Evolutionary conservation across 1,140 invertebrate genomes (phyloP), one percentile per base, ranked within the genome.

Genomic region (Lucilia cuprina): DNA sequence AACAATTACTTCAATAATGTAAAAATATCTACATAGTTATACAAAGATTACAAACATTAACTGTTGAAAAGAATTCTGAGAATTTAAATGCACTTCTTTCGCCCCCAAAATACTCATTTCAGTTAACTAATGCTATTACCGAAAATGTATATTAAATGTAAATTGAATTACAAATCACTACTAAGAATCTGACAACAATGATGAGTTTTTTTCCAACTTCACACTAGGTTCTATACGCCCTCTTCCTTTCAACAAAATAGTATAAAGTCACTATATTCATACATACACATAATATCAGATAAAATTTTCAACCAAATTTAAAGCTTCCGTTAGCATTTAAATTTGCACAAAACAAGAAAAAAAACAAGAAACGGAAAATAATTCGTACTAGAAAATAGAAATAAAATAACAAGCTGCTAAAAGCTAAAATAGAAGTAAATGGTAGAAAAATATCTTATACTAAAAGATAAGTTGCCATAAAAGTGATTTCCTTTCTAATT

Each of bases 381-480:
- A 70, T 21, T 70, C 21, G 55, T 14, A 60, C 55, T 60, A 60
- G 55, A 60, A 70, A 70, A 70, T 70, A 70, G n/a, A 70, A 70
- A 70, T 25, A 70, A 9, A 70, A 19, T 25, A 21, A 70, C 65
- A 70, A 70, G 19, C n/a, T 70, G 65, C 65, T 70, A 70, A 80
- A 80, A 80, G 41, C n/a, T 77, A 25, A 80, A 80, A 30, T n/a
- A 49, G 34, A 77, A 77, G 77, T 21, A 80, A 49, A 47, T 77
- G 47, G n/a, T 49, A 80, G 77, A 80, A 49, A 41, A 80, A 80
- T 80, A n/a, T 80, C 41, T 49, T 21, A 80, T 80, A 80, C 41
- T 49, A 80, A 80, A 80, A 80, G 77, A 80, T 80, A 80, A 80
- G 77, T 80, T 80, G 77, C 77, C 77, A 80, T 80, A 80, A 80